Percentiles rank a stretch among this genome's conserved stretches.
These are phyloP conservation scores for Gnatocerus cornutus DNA, from an alignment of 2,888 invertebrate genomes.

Conservation along the genomic window DNA sequence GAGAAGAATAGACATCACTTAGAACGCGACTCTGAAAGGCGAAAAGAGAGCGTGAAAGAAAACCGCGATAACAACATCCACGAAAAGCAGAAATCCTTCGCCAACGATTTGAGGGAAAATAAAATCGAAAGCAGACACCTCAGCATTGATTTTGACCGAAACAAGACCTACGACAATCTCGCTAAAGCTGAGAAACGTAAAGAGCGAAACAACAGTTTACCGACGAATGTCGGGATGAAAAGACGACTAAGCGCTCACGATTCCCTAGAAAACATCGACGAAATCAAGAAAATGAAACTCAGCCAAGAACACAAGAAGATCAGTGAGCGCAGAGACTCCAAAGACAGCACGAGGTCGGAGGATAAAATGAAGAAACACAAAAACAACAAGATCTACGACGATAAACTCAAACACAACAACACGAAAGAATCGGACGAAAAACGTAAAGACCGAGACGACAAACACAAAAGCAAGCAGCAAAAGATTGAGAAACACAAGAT, in stretches of 20 bases:
- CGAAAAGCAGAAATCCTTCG: conserved; percentile 71
- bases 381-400: conserved; percentile 76
- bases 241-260: conserved; percentile 87
- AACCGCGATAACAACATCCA: conserved; percentile 72
- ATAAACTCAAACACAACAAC: conserved; percentile 75
- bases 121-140: conserved; percentile 69
- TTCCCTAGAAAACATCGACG: conserved; percentile 73
- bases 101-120: conserved; percentile 37
- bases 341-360: conserved; percentile 74
- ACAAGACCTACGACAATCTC: conserved; percentile 57
- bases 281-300: conserved; percentile 78
- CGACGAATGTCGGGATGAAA: conserved; percentile 80
- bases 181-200: conserved; percentile 72
- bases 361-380: conserved; percentile 74
- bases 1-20: conserved; percentile 63
- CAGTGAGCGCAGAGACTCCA: conserved; percentile 80
- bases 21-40: conserved; percentile 71
- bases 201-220: conserved; percentile 77
- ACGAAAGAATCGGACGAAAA: conserved; percentile 58
- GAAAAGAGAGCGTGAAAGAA: conserved; percentile 71
- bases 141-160: conserved; percentile 70
- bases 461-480: conserved; percentile 65
- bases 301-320: conserved; percentile 72
- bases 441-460: conserved; percentile 67
- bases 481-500: conserved; percentile 63